Percentiles rank a stretch among this genome's conserved stretches.
phyloP scores from a whole-genome alignment of 53 echinoderm and acorn worm species.

The Holothuria scabra region DNA sequence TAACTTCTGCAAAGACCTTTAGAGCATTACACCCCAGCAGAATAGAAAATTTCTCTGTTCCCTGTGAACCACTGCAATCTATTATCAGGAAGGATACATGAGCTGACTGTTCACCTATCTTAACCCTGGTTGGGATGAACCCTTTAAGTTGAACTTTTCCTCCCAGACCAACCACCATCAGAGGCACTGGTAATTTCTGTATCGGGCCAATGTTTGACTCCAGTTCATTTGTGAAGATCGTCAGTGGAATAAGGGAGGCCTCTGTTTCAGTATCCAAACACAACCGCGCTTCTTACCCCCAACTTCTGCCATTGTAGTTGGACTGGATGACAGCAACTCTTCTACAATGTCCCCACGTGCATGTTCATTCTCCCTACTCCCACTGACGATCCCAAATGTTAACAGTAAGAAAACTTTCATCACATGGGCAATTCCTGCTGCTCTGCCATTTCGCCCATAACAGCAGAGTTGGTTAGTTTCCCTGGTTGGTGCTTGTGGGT shows the following conservation, averaged over 20 bases:
- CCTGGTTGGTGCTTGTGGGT: neutral
- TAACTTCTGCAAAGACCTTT: neutral
- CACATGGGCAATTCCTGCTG: neutral
- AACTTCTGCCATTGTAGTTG: no score
- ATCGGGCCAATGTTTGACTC: no score
- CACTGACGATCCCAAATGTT: no score
- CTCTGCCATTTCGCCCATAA: neutral
- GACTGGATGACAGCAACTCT: no score
- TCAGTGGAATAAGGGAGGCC: slow-evolving; percentile 51
- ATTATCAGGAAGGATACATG: neutral
- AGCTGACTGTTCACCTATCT: slow-evolving; percentile 37
- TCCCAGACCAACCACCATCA: slow-evolving; percentile 44
- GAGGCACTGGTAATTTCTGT: neutral
- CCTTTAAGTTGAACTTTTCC: slow-evolving; percentile 42
- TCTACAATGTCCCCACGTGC: no score
- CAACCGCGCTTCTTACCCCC: no score
- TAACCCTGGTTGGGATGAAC: slow-evolving; percentile 50
- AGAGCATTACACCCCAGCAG: slow-evolving; percentile 46
- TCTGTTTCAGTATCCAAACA: slow-evolving; percentile 61
- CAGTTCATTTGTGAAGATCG: neutral
- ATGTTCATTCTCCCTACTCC: no score
- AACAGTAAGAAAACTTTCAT: no score
- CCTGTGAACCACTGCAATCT: neutral
- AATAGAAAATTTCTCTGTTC: neutral
- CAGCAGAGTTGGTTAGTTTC: neutral